Evolutionary conservation across 2,888 invertebrate species (phyloP), one percentile per base, ranked within the genome.

Genomic region (Megaustenia siamemsis): DNA sequence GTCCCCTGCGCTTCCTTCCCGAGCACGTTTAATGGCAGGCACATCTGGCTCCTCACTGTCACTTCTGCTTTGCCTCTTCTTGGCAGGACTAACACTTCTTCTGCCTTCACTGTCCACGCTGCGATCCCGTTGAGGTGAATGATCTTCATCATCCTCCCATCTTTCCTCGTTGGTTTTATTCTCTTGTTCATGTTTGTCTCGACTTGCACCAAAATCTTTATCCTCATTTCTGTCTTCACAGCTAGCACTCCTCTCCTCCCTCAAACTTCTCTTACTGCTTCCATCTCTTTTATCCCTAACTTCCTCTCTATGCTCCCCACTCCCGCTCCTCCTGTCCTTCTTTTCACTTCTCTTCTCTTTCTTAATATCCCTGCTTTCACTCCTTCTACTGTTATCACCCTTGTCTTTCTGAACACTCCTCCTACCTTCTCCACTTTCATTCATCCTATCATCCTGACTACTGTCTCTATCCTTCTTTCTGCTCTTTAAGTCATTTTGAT

Each of bases 301-400:
- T 15, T 60, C 21, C 4, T 49, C 45, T 68, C 68, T 68, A 0
- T 79, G 45, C 32, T 76, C 76, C 35, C 56, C 68, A 45, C 63
- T 45, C 8, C 69, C 32, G 35, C 80, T 80, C n/a, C 40, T 53
- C 45, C 79, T 38, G 40, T 81, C 71, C 32, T 69, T 49, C n/a
- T 32, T 80, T 21, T 68, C 80, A 49, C 43, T 28, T 43, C 35
- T 63, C 43, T n/a, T 79, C 2, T 79, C 66, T 45, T n/a, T 75
- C 24, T 77, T 71, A n/a, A 18, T 69, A 24, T 71, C n/a, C 56
- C 18, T 38, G 24, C 71, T 40, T 15, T 38, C 71, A 78, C 78
- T 66, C 28, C 76, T 68, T n/a, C n/a, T n/a, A n/a, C n/a, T n/a
- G n/a, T n/a, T n/a, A n/a, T n/a, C n/a, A 40, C 40, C 49, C 1